Evolutionary conservation across 1,140 invertebrate species (phyloP).

Genomic region (Odontomachus brunneus): DNA sequence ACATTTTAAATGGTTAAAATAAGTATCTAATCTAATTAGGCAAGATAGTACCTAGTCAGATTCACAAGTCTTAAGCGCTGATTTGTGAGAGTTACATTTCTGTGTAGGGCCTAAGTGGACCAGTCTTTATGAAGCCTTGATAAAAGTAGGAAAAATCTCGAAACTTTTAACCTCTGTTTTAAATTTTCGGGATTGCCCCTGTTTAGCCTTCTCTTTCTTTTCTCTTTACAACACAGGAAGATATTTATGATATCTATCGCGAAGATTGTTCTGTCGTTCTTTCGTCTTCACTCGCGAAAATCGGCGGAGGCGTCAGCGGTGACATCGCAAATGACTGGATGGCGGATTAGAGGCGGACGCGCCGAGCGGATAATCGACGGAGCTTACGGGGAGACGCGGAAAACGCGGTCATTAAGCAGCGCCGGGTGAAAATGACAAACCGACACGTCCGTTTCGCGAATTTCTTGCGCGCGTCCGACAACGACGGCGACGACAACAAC

Average conservation of each 20-base stretch:
- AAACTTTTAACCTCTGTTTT: no score
- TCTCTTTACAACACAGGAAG: background rate
- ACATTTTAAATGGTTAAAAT: no score
- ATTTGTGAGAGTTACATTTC: no score
- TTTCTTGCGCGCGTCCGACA: constrained; percentile 56
- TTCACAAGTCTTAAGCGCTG: no score
- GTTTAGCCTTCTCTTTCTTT: background rate
- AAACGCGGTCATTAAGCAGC: constrained; percentile 40
- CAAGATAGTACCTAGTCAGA: no score
- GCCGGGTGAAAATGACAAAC: constrained; percentile 69
- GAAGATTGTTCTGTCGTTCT: background rate
- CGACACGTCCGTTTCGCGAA: constrained; percentile 59
- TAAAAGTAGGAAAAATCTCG: no score
- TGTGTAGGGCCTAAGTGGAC: no score
- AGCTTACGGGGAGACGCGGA: constrained; percentile 50
- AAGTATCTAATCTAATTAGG: no score
- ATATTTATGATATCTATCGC: background rate
- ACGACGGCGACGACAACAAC: background rate
- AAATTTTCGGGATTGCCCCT: no score
- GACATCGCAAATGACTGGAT: constrained; percentile 17
- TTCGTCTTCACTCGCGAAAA: background rate
- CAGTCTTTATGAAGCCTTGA: no score
- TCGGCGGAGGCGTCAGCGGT: background rate
- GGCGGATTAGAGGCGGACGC: constrained; percentile 29
- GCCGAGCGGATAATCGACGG: constrained; percentile 10